phyloP scores from a whole-genome alignment of 2,797 vertebrate species.

The Megaceryle alcyon region DNA sequence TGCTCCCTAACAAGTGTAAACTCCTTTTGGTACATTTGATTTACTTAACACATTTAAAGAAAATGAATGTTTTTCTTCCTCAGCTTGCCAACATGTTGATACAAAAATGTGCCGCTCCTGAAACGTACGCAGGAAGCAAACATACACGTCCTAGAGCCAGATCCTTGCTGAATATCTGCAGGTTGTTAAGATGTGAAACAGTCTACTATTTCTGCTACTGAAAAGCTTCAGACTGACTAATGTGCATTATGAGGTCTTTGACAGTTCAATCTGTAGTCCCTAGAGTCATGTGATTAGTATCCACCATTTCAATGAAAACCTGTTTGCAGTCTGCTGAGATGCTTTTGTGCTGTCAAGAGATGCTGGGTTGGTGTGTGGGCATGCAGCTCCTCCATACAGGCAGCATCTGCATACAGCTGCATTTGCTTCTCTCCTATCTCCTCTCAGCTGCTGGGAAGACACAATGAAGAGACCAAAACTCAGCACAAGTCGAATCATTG shows the following conservation, averaged over 20 bases:
- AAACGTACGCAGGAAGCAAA: not conserved
- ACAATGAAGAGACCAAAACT: not conserved
- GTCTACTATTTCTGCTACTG: not conserved
- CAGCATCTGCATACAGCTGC: not conserved
- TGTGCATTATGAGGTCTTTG: not conserved
- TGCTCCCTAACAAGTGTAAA: not conserved
- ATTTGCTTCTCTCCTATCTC: not conserved
- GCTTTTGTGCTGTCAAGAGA: not conserved
- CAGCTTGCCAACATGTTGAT: not conserved
- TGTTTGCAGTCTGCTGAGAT: not conserved
- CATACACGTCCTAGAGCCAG: fast-evolving
- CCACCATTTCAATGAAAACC: not conserved
- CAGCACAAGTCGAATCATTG: not conserved
- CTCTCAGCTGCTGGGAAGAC: not conserved
- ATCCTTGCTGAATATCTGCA: not conserved
- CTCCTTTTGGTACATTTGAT: not conserved
- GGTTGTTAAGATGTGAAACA: fast-evolving
- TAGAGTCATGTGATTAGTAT: not conserved
- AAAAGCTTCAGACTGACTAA: not conserved
- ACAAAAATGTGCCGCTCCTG: not conserved
- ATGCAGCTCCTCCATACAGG: not conserved
- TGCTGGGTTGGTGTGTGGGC: not conserved
- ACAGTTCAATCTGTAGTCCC: not conserved
- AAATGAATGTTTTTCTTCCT: not conserved
- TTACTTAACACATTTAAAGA: not conserved